Percentiles rank a stretch among this genome's conserved stretches.
phyloP scores from a whole-genome alignment of 2,797 vertebrate species.

The Hippoglossus hippoglossus region DNA sequence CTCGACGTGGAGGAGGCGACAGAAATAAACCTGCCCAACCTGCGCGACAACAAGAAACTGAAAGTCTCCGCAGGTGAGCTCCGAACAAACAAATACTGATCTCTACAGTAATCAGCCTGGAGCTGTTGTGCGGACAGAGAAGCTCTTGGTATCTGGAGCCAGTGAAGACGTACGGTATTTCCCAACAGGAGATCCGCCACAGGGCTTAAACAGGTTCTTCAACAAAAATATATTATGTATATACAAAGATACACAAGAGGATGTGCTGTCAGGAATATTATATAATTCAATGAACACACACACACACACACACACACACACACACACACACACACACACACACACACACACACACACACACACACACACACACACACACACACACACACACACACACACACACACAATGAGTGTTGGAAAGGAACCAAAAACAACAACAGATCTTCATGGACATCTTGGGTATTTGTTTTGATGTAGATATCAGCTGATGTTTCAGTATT shows the following conservation, averaged over 20 bases:
- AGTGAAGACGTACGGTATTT: conserved; percentile 6
- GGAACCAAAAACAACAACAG: conserved; percentile 1
- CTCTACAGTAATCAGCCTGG: conserved; percentile 18
- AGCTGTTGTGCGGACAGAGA: conserved; percentile 38
- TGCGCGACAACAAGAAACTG: conserved; percentile 25
- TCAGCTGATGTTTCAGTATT: neutral
- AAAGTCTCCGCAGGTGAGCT: neutral
- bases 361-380: too few relatives aligned
- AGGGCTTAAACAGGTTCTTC: too few relatives aligned
- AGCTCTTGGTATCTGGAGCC: conserved; percentile 3
- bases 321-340: too few relatives aligned
- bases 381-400: too few relatives aligned
- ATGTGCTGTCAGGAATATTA: too few relatives aligned
- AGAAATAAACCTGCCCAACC: conserved; percentile 12
- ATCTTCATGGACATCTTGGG: too few relatives aligned
- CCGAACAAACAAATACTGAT: conserved; percentile 30
- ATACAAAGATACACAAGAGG: too few relatives aligned
- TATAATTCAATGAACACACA: neutral
- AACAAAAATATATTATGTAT: too few relatives aligned
- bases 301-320: neutral
- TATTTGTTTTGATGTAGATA: neutral
- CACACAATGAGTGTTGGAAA: neutral
- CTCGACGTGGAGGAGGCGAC: too few relatives aligned
- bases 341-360: too few relatives aligned
- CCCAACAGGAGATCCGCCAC: conserved; percentile 27